These are phyloP conservation scores for Megaceryle alcyon DNA, from an alignment of 2,797 vertebrate genomes.

Conservation along the genomic window DNA sequence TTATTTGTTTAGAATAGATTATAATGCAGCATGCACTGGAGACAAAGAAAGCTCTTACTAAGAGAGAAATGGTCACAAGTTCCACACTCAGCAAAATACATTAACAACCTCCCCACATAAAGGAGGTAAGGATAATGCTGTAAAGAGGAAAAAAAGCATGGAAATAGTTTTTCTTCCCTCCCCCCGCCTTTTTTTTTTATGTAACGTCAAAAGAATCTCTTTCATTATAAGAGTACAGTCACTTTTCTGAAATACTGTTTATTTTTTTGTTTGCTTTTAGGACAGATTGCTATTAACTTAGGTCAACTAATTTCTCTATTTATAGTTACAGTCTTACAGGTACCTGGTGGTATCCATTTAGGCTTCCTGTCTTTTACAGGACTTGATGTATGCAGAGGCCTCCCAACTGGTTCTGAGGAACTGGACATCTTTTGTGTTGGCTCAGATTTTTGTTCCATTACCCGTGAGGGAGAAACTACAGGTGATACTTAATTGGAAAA, in stretches of 20 bases:
- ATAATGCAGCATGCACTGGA: background rate
- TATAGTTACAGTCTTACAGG: background rate
- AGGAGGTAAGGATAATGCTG: background rate
- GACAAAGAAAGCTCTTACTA: background rate
- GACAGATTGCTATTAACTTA: background rate
- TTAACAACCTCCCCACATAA: background rate
- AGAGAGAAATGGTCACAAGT: background rate
- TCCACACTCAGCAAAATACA: background rate
- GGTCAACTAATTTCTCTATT: background rate
- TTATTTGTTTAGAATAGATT: background rate
- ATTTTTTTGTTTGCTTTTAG: background rate
- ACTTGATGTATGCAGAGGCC: conserved; percentile 68
- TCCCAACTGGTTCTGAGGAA: conserved; percentile 63
- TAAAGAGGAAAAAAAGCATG: background rate
- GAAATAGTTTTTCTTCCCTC: background rate
- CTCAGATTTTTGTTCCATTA: conserved; percentile 40
- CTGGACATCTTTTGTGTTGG: conserved; percentile 26
- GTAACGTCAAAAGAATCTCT: background rate
- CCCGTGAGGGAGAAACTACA: conserved; percentile 33
- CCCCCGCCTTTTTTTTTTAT: background rate
- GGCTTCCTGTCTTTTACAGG: conserved; percentile 78
- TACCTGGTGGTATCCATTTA: conserved; percentile 94
- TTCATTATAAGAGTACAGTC: background rate
- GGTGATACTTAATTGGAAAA: conserved; percentile 52
- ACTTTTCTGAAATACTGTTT: background rate